Evolutionary conservation across 2,888 invertebrate genomes (phyloP).

Genomic region (Drosophila kuntzei): DNA sequence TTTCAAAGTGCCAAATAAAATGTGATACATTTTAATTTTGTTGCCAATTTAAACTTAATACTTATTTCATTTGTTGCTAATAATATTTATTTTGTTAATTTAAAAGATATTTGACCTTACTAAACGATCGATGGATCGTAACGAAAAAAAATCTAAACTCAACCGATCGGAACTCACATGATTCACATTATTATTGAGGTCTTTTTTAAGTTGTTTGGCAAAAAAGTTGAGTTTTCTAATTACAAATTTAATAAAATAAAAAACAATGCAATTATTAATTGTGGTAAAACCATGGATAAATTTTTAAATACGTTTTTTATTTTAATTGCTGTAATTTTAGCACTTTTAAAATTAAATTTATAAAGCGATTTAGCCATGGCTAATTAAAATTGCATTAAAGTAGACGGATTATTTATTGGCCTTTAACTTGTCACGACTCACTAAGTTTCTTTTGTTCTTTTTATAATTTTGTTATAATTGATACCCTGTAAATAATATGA

Average conservation of each 20-base stretch:
- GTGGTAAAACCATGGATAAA: constrained; percentile 28
- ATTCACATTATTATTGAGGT: constrained; percentile 19
- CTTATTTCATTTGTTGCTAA: constrained; percentile 7
- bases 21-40: neutral
- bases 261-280: constrained; percentile 34
- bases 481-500: constrained; percentile 11
- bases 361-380: constrained; percentile 25
- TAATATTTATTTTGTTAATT: neutral
- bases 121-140: constrained; percentile 15
- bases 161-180: constrained; percentile 17
- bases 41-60: constrained; percentile 3
- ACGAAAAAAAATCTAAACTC: constrained; percentile 5
- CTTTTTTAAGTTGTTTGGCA: neutral
- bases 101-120: constrained; percentile 14
- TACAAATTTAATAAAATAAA: constrained; percentile 10
- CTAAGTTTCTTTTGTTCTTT: constrained; percentile 11
- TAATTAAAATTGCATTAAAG: constrained; percentile 64
- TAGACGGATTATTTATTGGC: constrained; percentile 56
- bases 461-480: neutral
- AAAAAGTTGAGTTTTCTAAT: constrained; percentile 22
- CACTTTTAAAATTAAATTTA: constrained; percentile 15
- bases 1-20: constrained; percentile 6
- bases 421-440: constrained; percentile 48
- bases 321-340: constrained; percentile 65
- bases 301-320: constrained; percentile 19